Conservation (phyloP, 2,113 vertebrate genomes). For the Daboia siamensis region DNA sequence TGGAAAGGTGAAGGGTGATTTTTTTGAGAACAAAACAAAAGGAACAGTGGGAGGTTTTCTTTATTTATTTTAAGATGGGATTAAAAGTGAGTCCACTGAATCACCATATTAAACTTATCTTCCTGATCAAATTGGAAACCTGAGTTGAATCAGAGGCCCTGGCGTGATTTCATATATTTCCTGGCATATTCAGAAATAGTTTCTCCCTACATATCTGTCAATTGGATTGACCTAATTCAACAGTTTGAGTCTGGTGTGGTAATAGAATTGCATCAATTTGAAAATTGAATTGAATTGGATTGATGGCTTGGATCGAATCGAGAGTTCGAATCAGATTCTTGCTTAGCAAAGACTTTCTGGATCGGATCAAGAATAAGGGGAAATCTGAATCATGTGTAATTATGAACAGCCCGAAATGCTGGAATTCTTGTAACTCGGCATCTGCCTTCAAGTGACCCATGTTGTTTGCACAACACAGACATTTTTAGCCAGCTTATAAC, state of each 20-base stretch:
- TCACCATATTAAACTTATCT: not conserved
- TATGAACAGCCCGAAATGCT: not conserved
- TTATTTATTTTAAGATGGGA: not conserved
- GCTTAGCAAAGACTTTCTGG: not conserved
- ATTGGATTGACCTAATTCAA: not conserved
- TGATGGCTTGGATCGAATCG: not conserved
- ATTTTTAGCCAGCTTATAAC: not conserved
- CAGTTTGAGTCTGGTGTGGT: not conserved
- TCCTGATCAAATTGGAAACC: not conserved
- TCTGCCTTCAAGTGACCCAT: not conserved
- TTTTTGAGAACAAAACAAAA: not conserved
- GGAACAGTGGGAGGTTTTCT: not conserved
- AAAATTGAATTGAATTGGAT: not conserved
- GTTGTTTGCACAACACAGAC: not conserved
- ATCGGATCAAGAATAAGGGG: not conserved
- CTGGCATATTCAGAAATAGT: not conserved
- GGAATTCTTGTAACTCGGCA: not conserved
- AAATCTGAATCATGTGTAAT: not conserved
- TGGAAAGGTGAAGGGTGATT: not conserved
- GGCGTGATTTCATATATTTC: not conserved
- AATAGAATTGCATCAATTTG: not conserved
- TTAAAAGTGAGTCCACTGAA: not conserved
- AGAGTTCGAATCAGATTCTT: not conserved
- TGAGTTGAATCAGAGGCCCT: not conserved
- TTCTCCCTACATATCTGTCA: not conserved